Conservation (phyloP, 2,888 invertebrate species). For the Thelaira solivaga region DNA sequence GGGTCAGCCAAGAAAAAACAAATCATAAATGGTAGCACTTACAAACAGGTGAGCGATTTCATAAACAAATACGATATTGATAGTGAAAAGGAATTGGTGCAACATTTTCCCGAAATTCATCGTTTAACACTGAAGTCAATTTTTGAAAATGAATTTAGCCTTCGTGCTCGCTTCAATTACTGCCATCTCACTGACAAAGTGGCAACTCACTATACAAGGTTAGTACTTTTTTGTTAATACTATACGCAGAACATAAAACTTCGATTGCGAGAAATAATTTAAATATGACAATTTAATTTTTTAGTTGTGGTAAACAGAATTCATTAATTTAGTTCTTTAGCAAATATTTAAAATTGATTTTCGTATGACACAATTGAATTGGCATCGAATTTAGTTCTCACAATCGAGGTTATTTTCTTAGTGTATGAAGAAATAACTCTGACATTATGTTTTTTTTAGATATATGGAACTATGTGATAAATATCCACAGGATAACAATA, state of each 20-base stretch:
- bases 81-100: constrained; percentile 80
- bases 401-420: no score
- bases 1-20: constrained; percentile 62
- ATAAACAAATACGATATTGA: constrained; percentile 80
- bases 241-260: no score
- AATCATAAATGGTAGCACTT: constrained; percentile 67
- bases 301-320: no score
- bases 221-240: not conserved
- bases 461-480: constrained; percentile 64
- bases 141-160: constrained; percentile 81
- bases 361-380: no score
- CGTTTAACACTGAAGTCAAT: constrained; percentile 84
- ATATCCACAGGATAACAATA: constrained; percentile 43
- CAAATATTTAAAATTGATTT: no score
- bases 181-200: constrained; percentile 80
- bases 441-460: constrained; percentile 54
- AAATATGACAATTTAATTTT: no score
- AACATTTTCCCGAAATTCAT: constrained; percentile 79
- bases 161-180: constrained; percentile 82
- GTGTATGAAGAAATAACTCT: no score
- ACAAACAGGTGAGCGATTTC: constrained; percentile 73
- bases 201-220: constrained; percentile 61
- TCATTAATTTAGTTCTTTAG: no score
- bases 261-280: no score
- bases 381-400: no score